Base-by-base conservation (phyloP, 2,113 vertebrate genomes). In the Cottus gobio region DNA sequence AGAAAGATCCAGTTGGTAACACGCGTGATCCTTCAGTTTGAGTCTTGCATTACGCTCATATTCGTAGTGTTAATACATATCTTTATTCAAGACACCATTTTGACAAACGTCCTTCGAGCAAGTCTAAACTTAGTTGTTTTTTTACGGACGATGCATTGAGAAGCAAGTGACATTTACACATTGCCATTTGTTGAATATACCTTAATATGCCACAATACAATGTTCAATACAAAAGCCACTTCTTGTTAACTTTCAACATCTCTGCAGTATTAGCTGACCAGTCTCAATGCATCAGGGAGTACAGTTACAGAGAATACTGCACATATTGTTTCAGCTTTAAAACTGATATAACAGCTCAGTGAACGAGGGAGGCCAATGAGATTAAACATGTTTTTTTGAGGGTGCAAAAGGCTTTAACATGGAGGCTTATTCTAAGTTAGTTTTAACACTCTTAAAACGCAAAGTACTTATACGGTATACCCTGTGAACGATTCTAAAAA, bases 381-480 rank as follows among this genome's bases (percentile, higher is more conserved):
- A 65, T 68, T 71, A 16, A 24, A 31, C 13, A 61, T 10, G 16
- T 61, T 46, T 36, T 72, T 78, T 79, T 31, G 24, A 22, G 42
- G 1, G 12, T 16, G 26, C 36, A 79, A n/a, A 76, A 36, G 10
- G 65, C 42, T 52, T 75, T 28, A 39, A 75, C 37, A 34, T 16
- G 37, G 61, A 50, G 46, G 72, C 78, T 87, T 85, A 73, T 71
- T 18, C 26, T 44, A 71, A 31, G 8, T 66, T 39, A 62, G 12
- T 52, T 74, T 61, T 67, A 81, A 79, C 18, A 62, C 24, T 80
- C 52, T 77, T 66, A 79, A 24, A 76, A 76, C 36, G 56, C 67
- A 69, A 83, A 85, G 50, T 54, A 20, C 42, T 60, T 72, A 48
- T 37, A 28, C 0, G 11, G 20, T 65, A 30, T 57, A 52, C 11